phyloP scores from a whole-genome alignment of 1,140 invertebrate genomes.

The Rhyzopertha dominica region DNA sequence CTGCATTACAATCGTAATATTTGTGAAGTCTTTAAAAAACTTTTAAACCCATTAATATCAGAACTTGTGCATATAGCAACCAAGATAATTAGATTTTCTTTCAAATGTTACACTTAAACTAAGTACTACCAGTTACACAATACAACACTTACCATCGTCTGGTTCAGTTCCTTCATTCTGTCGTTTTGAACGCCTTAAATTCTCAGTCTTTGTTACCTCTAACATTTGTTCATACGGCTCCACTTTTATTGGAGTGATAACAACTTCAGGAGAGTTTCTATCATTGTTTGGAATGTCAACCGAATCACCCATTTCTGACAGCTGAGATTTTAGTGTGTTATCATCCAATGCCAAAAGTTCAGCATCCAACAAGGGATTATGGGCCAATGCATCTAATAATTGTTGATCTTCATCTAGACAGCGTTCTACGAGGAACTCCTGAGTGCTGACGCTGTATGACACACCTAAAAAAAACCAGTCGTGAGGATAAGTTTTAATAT shows the following conservation, averaged over 20 bases:
- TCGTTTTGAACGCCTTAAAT: too few species aligned
- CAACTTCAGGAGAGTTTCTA: background rate
- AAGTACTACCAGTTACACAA: too few species aligned
- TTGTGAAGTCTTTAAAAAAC: too few species aligned
- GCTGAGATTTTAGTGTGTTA: slow-evolving; percentile 32
- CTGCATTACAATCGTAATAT: too few species aligned
- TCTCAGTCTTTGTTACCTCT: slow-evolving; percentile 3
- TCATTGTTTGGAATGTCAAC: slow-evolving; percentile 8
- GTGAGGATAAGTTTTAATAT: too few species aligned
- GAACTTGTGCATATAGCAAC: too few species aligned
- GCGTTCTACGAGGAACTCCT: slow-evolving; percentile 37
- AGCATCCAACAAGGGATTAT: slow-evolving; percentile 35
- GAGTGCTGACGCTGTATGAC: slow-evolving; percentile 37
- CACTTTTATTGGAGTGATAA: background rate
- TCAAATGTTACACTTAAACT: too few species aligned
- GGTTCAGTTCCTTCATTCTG: too few species aligned
- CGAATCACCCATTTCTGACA: slow-evolving; percentile 25
- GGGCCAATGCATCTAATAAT: slow-evolving; percentile 31
- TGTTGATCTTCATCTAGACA: slow-evolving; percentile 38
- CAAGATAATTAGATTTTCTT: too few species aligned
- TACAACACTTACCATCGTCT: too few species aligned
- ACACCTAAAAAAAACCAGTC: slow-evolving; percentile 29
- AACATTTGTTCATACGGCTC: slow-evolving; percentile 19
- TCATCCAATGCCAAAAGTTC: slow-evolving; percentile 38
- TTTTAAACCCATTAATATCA: too few species aligned